A percentile compares a stretch with the other conserved stretches of the same genome.
Conservation (phyloP, 1,140 invertebrate genomes). For the Drosophila dunni region DNA sequence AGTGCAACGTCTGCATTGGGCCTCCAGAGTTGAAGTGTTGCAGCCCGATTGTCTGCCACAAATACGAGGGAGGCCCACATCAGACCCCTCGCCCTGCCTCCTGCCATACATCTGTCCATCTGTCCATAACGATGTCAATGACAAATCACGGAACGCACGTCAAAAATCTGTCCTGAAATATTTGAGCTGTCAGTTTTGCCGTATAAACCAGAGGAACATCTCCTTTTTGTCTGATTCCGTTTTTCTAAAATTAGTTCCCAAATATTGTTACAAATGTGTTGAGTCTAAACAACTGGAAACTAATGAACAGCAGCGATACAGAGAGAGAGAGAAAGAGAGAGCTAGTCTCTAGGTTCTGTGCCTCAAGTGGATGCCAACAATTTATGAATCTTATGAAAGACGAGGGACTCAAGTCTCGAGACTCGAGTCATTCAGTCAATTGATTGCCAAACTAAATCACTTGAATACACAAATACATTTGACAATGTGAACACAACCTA, state of each 20-base stretch:
- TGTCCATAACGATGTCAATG: conserved; percentile 80
- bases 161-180: conserved; percentile 84
- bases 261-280: conserved; percentile 85
- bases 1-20: conserved; percentile 49
- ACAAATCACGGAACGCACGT: conserved; percentile 83
- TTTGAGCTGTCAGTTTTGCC: conserved; percentile 78
- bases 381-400: conserved; percentile 72
- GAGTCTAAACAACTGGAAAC: conserved; percentile 80
- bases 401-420: conserved; percentile 27
- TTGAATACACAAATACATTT: conserved; percentile 56
- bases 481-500: conserved; percentile 5
- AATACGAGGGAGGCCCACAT: conserved; percentile 38
- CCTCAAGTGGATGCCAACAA: conserved; percentile 66
- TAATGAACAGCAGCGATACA: conserved; percentile 20
- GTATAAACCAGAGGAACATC: conserved; percentile 7
- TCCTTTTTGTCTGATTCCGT: conserved; percentile 26
- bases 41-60: conserved; percentile 70
- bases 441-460: conserved; percentile 53
- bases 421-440: conserved; percentile 37
- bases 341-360: conserved; percentile 16
- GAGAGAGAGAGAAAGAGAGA: neutral
- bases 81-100: neutral
- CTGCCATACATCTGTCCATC: neutral
- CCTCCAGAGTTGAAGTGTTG: conserved; percentile 46
- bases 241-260: conserved; percentile 83